Percentiles rank a stretch among this genome's conserved stretches.
These are phyloP conservation scores for Diadegma fenestrale DNA, from an alignment of 2,888 invertebrate species.

Conservation along the genomic window DNA sequence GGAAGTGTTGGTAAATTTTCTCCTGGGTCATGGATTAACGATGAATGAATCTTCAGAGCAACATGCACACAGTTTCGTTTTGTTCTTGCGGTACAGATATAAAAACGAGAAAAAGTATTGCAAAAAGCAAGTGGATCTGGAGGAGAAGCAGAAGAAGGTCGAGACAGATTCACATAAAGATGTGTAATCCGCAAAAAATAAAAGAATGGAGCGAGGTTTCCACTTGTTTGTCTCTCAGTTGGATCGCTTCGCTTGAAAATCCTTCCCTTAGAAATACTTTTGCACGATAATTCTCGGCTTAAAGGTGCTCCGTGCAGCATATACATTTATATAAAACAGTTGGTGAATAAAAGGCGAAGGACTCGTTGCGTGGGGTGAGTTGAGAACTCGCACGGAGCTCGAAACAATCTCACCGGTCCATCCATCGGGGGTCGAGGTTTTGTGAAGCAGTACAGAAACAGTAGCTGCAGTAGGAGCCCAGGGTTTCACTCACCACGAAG, in stretches of 20 bases:
- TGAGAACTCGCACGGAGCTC: constrained; percentile 55
- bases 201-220: constrained; percentile 12
- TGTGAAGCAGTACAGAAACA: constrained; percentile 55
- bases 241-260: constrained; percentile 49
- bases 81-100: neutral
- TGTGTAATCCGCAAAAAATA: constrained; percentile 37
- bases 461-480: constrained; percentile 14
- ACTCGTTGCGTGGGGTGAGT: constrained; percentile 53
- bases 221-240: constrained; percentile 28
- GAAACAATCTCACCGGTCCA: constrained; percentile 70
- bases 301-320: constrained; percentile 42
- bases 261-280: constrained; percentile 62
- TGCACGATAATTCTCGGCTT: constrained; percentile 66
- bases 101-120: neutral
- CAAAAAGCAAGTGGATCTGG: neutral
- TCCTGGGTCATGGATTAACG: constrained; percentile 6
- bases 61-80: neutral
- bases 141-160: neutral
- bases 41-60: constrained; percentile 3
- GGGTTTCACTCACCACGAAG: constrained; percentile 65
- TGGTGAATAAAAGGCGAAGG: constrained; percentile 58
- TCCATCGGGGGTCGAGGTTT: constrained; percentile 66
- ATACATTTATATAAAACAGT: constrained; percentile 21
- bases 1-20: constrained; percentile 5
- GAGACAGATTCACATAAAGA: constrained; percentile 22